Conservation (phyloP, 1,140 invertebrate species). For the Drosophila aff. region DNA sequence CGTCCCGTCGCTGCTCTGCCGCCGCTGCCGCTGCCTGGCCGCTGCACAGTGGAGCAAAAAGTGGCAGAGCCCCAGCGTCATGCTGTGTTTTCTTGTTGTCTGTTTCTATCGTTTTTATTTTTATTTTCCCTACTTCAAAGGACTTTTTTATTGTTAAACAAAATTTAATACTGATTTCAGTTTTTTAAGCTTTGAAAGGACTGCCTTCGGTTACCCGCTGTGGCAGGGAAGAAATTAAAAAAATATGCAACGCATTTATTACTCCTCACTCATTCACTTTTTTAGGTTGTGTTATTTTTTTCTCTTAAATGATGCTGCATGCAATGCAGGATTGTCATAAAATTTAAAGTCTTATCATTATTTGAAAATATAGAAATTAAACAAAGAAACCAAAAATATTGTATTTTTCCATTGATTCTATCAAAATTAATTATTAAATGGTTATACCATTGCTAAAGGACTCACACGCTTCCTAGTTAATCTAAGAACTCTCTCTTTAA, state of each 20-base stretch:
- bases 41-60: conserved; percentile 16
- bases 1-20: conserved; percentile 29
- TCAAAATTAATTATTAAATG: background rate
- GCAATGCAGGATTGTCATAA: no score
- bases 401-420: background rate
- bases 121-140: background rate
- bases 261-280: no score
- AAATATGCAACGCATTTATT: no score
- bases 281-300: background rate
- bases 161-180: background rate
- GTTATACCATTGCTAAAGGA: background rate
- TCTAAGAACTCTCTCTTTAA: background rate
- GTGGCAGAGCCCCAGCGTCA: background rate
- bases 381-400: background rate
- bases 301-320: background rate
- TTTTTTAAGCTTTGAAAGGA: background rate
- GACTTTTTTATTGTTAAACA: background rate
- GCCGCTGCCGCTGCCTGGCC: conserved; percentile 27
- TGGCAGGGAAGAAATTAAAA: background rate
- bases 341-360: background rate
- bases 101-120: background rate
- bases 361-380: background rate
- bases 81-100: background rate
- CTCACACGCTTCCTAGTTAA: background rate
- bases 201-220: background rate